Conservation (phyloP, 2,797 vertebrate genomes). For the Hippopotamyrus pictus region DNA sequence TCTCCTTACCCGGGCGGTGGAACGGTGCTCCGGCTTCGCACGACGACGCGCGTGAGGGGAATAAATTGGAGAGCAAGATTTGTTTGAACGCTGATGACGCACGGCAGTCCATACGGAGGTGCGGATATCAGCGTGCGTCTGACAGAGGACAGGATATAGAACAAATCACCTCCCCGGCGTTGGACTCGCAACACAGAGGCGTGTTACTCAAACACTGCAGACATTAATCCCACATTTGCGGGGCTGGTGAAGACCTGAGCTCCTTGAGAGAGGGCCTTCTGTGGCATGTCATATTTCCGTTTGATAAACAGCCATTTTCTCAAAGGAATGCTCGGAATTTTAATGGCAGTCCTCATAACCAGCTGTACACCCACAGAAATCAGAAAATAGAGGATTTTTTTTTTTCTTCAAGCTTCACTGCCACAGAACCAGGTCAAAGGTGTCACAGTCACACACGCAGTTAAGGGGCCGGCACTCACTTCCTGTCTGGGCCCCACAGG, state of each 20-base stretch:
- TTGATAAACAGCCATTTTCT: not conserved
- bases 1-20: not conserved
- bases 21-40: not conserved
- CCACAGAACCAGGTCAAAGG: not conserved
- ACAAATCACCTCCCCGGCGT: not conserved
- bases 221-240: not conserved
- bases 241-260: not conserved
- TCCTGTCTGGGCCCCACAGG: not conserved
- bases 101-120: not conserved
- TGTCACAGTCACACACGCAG: not conserved
- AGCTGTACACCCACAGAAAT: not conserved
- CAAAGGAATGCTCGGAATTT: not conserved
- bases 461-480: not conserved
- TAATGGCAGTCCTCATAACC: not conserved
- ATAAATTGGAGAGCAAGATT: not conserved
- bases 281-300: not conserved
- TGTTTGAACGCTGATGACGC: not conserved
- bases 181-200: not conserved
- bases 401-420: not conserved
- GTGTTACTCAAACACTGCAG: not conserved
- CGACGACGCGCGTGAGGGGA: not conserved
- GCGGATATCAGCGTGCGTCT: not conserved
- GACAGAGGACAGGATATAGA: not conserved
- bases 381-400: not conserved
- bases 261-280: not conserved